Evolutionary conservation across 2,888 invertebrate genomes (phyloP), one percentile per base, ranked within the genome.

Genomic region (Ochropleura plecta): DNA sequence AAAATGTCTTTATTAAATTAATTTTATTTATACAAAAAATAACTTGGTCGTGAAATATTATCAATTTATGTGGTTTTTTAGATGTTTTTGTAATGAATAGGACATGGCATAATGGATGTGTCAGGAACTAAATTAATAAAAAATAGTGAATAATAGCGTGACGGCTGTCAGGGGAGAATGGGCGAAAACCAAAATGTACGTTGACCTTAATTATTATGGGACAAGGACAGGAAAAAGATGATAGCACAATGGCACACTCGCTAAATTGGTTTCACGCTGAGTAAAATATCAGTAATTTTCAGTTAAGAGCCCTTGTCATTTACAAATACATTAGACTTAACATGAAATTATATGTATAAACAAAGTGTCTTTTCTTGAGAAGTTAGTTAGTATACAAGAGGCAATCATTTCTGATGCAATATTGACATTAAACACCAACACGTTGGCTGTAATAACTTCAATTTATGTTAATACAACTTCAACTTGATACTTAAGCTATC

Each of bases 381-480:
- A 18, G 49, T 10, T 30, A 57, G 10, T 49, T 30, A 59, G 55
- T 55, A 12, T 70, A 12, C 5, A 20, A 72, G 40, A 42, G 16
- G 12, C n/a, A 60, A 65, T 65, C 4, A 60, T 65, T 18, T 55
- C 60, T 78, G 60, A 65, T 55, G 48, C 53, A 60, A 80, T 74
- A 49, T 48, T 53, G 20, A 65, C n/a, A 65, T 49, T 73, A 60
- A 49, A 65, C 51, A 57, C 59, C 53, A 48, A 73, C 59, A 30
- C 46, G 30, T 30, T 16, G 12, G 4, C 8, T 9, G 18, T 12
- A 60, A 67, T 53, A 5, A 30, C 30, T 42, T 30, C 14, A 16
- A 64, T 59, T 30, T 40, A 30, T 57, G 6, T 20, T 3, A 20
- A 9, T 30, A 3, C 5, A 16, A 46, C 9, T 40, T 55, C 5